phyloP scores from a whole-genome alignment of 1,140 invertebrate species.

The Trachelipus rathkii region DNA sequence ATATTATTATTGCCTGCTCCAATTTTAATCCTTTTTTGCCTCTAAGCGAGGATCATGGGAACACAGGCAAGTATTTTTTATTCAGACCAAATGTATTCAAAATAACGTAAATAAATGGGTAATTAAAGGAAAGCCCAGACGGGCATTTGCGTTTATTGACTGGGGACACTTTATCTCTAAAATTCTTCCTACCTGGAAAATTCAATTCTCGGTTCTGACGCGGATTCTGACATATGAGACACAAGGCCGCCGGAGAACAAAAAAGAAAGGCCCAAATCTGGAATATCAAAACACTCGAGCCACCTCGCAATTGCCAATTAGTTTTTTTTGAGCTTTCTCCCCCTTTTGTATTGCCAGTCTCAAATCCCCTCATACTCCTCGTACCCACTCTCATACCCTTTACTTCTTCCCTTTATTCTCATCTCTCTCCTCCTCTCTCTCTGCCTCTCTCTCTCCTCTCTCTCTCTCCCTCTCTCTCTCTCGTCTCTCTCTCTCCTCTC shows the following conservation, averaged over 20 bases:
- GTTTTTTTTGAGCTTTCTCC: slow-evolving; percentile 13
- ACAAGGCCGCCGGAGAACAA: neutral
- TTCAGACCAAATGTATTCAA: slow-evolving; percentile 6
- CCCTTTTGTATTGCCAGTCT: neutral
- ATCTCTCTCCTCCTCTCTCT: neutral
- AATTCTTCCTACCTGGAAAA: slow-evolving; percentile 10
- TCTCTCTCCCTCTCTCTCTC: no score
- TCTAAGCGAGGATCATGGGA: neutral
- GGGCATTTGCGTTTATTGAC: neutral
- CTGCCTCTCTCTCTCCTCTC: neutral
- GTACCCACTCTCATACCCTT: neutral
- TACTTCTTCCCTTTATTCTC: neutral
- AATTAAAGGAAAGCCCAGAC: neutral
- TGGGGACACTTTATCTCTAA: neutral
- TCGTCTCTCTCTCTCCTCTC: no score
- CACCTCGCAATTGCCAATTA: slow-evolving; percentile 12
- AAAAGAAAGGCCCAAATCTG: slow-evolving; percentile 5
- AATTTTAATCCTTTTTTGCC: neutral
- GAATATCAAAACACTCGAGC: slow-evolving; percentile 12
- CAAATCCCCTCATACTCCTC: neutral
- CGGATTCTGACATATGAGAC: neutral
- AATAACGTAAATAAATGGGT: slow-evolving; percentile 8
- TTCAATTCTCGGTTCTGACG: no score
- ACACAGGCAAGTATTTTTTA: slow-evolving; percentile 2
- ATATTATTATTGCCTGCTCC: neutral